Base-by-base conservation (phyloP, 2,797 vertebrate genomes). In the Carapus acus region DNA sequence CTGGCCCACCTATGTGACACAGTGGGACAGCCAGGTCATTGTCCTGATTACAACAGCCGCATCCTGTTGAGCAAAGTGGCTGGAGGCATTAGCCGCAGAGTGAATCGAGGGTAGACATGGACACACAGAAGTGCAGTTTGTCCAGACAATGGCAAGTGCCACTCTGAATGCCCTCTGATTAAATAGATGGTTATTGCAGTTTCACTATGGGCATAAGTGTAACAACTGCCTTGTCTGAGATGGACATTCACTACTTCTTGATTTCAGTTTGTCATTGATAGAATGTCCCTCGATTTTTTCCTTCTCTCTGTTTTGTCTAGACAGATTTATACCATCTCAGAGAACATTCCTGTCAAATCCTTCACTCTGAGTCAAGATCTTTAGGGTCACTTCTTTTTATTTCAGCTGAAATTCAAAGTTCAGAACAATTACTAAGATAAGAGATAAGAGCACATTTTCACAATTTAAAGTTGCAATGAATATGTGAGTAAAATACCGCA, bases 11-110 rank as follows among this genome's bases (percentile, higher is more conserved):
- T 67, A 64, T 45, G 64, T 54, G 64, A 15, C 53, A 66, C 58
- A 55, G 47, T 36, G 54, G 49, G 58, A 54, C 63, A 54, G 67
- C 70, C 31, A 8, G 62, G 68, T 75, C 73, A 71, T 77, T 71
- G 63, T 75, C 73, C 71, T 83, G 77, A 79, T 79, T 76, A 75
- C 81, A 83, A 83, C 74, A 78, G 65, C 74, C 60, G 59, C 67
- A 67, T 79, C 59, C 74, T 76, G 67, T 78, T 74, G 78, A 78
- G 76, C 72, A 69, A 78, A 79, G 76, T 79, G 70, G 71, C 45
- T 11, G 42, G 63, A 62, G 64, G 66, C 72, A 77, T 73, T 79
- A 67, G 69, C 54, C 45, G 23, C 7, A 45, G 67, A 55, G 73
- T 79, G 71, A 79, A 73, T 69, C 53, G 64, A 67, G 36, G 58